Evolutionary conservation across 2,888 invertebrate species (phyloP).

Genomic region (Drosophila subquinaria): DNA sequence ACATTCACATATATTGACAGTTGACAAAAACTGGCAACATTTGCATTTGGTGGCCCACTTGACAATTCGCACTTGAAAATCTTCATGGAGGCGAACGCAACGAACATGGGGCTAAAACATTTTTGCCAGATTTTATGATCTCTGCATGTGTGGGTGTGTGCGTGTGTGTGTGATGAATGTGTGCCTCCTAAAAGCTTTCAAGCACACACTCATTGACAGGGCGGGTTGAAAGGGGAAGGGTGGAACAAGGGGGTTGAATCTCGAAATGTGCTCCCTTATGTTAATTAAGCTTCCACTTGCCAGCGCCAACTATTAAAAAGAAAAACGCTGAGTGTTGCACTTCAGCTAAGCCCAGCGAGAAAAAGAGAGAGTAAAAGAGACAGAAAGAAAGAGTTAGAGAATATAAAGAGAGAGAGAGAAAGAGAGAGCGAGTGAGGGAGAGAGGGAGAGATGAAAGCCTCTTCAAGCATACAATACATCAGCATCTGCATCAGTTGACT

Average conservation of each 20-base stretch:
- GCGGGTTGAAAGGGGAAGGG: background rate
- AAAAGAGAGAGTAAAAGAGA: too few relatives aligned
- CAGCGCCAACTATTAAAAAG: conserved; percentile 70
- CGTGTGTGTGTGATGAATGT: conserved; percentile 36
- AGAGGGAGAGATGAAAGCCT: conserved; percentile 5
- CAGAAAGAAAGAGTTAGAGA: background rate
- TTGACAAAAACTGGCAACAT: conserved; percentile 61
- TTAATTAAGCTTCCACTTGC: conserved; percentile 77
- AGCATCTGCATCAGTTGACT: conserved; percentile 19
- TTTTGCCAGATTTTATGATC: conserved; percentile 57
- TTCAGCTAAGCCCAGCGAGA: conserved; percentile 40
- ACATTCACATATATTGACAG: conserved; percentile 46
- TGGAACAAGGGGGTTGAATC: conserved; percentile 14
- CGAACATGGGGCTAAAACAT: conserved; percentile 23
- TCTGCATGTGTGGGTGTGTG: conserved; percentile 3
- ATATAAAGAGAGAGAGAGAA: background rate
- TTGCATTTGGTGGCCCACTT: conserved; percentile 73
- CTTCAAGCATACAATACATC: conserved; percentile 27
- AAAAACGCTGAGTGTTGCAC: conserved; percentile 68
- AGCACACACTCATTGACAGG: conserved; percentile 54
- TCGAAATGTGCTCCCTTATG: conserved; percentile 66
- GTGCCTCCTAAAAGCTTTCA: conserved; percentile 70
- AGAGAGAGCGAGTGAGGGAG: background rate
- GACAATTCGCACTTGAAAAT: conserved; percentile 68
- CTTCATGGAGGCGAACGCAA: conserved; percentile 34